A percentile compares a stretch with the other conserved stretches of the same genome.
Evolutionary conservation across 2,113 vertebrate species (phyloP).

Genomic region (Dicerorhinus sumatrensis): DNA sequence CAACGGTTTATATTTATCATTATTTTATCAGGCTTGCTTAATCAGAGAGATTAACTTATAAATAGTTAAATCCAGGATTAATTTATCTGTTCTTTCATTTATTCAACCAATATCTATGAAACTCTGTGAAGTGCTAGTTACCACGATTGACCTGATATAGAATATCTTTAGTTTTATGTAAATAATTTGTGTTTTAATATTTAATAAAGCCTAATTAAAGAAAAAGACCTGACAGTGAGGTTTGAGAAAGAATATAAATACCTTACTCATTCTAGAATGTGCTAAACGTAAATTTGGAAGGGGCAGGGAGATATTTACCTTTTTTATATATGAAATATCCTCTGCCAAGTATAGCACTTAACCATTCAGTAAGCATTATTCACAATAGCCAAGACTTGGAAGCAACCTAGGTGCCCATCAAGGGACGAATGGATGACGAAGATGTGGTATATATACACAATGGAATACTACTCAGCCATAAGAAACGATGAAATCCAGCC

Average conservation of each 20-base stretch:
- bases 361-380: neutral
- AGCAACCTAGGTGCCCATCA: too few species aligned
- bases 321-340: neutral
- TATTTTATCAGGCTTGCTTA: slow-evolving; percentile 28
- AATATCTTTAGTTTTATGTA: slow-evolving; percentile 4
- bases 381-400: too few species aligned
- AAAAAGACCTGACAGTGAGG: neutral
- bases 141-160: neutral
- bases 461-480: too few species aligned
- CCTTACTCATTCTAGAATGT: neutral
- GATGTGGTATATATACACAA: too few species aligned
- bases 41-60: slow-evolving; percentile 3
- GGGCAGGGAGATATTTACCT: neutral
- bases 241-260: neutral
- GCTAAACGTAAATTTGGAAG: neutral
- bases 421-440: too few species aligned
- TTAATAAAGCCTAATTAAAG: slow-evolving; percentile 22
- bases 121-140: neutral
- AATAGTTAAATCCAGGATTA: slow-evolving; percentile 4
- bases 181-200: neutral
- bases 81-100: slow-evolving; percentile 4
- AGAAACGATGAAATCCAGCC: too few species aligned
- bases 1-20: neutral
- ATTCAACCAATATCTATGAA: neutral
- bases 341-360: neutral